These are phyloP conservation scores for Lottia gigantea DNA, from an alignment of 2,888 invertebrate species.

Conservation along the genomic window DNA sequence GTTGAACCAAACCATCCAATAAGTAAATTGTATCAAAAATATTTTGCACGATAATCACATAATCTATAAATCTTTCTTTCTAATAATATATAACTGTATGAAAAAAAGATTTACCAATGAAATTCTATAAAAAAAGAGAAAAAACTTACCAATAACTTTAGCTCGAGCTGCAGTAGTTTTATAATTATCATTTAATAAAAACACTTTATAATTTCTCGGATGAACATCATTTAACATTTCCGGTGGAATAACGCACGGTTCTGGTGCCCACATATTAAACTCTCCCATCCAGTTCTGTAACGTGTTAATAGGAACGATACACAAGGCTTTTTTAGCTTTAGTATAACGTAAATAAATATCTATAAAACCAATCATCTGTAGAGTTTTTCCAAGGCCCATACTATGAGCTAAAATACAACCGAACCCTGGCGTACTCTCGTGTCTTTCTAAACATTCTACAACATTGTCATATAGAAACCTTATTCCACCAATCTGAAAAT, in stretches of 20 bases:
- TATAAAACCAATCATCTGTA: constrained; percentile 91
- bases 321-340: constrained; percentile 86
- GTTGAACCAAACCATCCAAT: no score
- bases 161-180: constrained; percentile 90
- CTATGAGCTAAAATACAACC: constrained; percentile 98
- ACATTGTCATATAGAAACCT: constrained; percentile 96
- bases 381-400: constrained; percentile 99
- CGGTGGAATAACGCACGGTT: background rate
- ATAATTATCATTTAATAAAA: constrained; percentile 91
- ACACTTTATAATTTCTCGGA: constrained; percentile 85
- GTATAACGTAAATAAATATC: constrained; percentile 95
- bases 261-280: constrained; percentile 96
- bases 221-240: constrained; percentile 74
- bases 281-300: constrained; percentile 98
- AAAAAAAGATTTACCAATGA: no score
- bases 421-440: constrained; percentile 86
- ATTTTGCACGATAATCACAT: no score
- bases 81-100: no score
- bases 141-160: constrained; percentile 73
- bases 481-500: constrained; percentile 84
- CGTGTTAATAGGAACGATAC: constrained; percentile 98
- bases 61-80: no score
- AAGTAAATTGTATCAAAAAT: no score
- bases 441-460: constrained; percentile 90
- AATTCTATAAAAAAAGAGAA: no score